A percentile compares a stretch with the other conserved stretches of the same genome.
phyloP scores from a whole-genome alignment of 2,888 invertebrate species.

The Steinernema carpocapsae region DNA sequence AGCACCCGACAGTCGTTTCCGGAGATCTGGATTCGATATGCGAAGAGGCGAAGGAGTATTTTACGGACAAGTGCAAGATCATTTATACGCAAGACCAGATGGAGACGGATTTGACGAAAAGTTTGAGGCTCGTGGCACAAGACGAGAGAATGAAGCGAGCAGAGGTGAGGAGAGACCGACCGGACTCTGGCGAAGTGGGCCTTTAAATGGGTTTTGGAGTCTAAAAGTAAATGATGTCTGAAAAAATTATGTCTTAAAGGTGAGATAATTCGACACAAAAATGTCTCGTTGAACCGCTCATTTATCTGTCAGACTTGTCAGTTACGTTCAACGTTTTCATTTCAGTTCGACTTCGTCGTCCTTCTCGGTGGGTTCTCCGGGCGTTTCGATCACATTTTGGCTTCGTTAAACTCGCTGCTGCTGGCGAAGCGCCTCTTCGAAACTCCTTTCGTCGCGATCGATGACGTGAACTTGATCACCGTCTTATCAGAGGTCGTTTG shows the following conservation, averaged over 20 bases:
- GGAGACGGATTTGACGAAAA: conserved; percentile 55
- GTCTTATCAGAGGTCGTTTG: conserved; percentile 43
- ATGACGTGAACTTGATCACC: conserved; percentile 45
- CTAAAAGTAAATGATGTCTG: too few relatives aligned
- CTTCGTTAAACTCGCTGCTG: conserved; percentile 54
- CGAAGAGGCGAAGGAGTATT: conserved; percentile 41
- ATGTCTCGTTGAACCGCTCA: too few relatives aligned
- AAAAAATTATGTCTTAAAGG: too few relatives aligned
- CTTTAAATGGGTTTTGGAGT: too few relatives aligned
- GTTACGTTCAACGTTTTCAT: too few relatives aligned
- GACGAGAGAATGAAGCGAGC: conserved; percentile 9
- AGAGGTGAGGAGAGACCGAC: not conserved
- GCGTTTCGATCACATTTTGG: conserved; percentile 63
- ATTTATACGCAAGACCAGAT: conserved; percentile 54
- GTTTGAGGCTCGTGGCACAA: conserved; percentile 45
- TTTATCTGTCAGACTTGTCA: too few relatives aligned
- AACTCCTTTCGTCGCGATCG: conserved; percentile 42
- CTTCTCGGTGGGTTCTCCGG: conserved; percentile 58
- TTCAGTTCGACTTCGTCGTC: conserved; percentile 45
- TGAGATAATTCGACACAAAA: too few relatives aligned
- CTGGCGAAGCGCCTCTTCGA: not conserved
- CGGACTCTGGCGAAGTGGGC: too few relatives aligned
- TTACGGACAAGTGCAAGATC: conserved; percentile 40
- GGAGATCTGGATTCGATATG: conserved; percentile 64
- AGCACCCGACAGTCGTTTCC: conserved; percentile 48